These are phyloP conservation scores for Gadus chalcogrammus DNA, from an alignment of 2,113 vertebrate genomes.

Conservation along the genomic window DNA sequence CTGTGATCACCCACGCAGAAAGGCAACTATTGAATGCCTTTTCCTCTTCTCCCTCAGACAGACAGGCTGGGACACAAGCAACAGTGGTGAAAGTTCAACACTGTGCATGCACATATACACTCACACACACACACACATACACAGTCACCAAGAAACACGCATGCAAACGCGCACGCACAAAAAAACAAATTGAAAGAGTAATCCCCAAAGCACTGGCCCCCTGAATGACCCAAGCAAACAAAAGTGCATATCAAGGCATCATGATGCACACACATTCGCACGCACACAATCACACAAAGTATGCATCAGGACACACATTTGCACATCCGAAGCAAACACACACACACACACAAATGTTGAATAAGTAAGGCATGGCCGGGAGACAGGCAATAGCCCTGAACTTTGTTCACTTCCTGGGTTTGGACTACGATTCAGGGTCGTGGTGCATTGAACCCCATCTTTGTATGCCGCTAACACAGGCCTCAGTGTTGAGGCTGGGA, in stretches of 20 bases:
- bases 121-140: neutral
- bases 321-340: neutral
- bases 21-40: conserved; percentile 56
- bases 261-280: neutral
- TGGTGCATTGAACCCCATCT: conserved; percentile 32
- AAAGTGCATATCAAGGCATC: neutral
- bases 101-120: conserved; percentile 11
- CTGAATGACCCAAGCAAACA: neutral
- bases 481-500: too few species aligned
- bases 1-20: conserved; percentile 57
- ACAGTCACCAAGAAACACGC: neutral
- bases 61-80: conserved; percentile 23
- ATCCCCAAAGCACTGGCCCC: neutral
- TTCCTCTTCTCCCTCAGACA: conserved; percentile 27
- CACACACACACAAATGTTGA: conserved; percentile 28
- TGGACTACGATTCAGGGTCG: conserved; percentile 47
- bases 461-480: too few species aligned
- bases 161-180: neutral
- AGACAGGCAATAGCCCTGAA: conserved; percentile 32
- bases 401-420: conserved; percentile 44
- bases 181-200: neutral
- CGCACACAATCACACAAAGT: neutral
- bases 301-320: too few species aligned
- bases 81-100: conserved; percentile 30
- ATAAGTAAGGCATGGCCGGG: conserved; percentile 33